Conservation (phyloP, 2,888 invertebrate species). For the Itoplectis maculator region DNA sequence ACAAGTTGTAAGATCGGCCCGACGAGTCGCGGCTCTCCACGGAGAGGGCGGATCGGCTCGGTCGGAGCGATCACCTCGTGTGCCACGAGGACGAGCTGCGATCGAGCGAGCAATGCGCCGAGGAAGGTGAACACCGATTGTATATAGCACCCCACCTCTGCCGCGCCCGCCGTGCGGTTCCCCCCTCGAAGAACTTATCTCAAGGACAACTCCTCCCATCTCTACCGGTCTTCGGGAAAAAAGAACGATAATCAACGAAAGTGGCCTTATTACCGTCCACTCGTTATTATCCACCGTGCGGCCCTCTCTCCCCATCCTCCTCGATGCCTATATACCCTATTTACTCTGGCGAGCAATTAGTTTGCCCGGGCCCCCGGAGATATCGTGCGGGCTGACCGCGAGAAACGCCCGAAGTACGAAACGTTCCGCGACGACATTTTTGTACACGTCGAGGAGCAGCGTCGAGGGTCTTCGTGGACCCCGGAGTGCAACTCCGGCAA, state of each 20-base stretch:
- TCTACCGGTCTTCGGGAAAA: slow-evolving; percentile 69
- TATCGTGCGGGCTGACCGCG: slow-evolving; percentile 41
- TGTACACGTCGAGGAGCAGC: no score
- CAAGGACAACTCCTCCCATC: slow-evolving; percentile 72
- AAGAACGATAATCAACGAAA: slow-evolving; percentile 72
- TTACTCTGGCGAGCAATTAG: slow-evolving; percentile 73
- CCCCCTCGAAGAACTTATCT: slow-evolving; percentile 65
- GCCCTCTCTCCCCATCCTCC: no score
- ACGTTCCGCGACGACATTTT: slow-evolving; percentile 63
- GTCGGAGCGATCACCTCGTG: slow-evolving; percentile 42
- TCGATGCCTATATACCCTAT: slow-evolving; percentile 72
- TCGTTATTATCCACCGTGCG: slow-evolving; percentile 72
- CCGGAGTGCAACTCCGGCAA: slow-evolving; percentile 16
- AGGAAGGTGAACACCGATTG: slow-evolving; percentile 43
- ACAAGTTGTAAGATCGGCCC: slow-evolving; percentile 65
- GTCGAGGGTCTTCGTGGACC: no score
- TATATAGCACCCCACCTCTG: no score
- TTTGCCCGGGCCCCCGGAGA: slow-evolving; percentile 66
- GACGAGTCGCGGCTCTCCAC: slow-evolving; percentile 60
- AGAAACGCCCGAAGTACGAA: slow-evolving; percentile 61
- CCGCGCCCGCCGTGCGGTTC: no score
- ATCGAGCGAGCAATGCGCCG: slow-evolving; percentile 50
- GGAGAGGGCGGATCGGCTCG: slow-evolving; percentile 60
- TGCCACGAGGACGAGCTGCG: slow-evolving; percentile 31
- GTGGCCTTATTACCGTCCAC: slow-evolving; percentile 72